phyloP scores from a whole-genome alignment of 1,140 invertebrate genomes.

The Zaprionus ghesquierei region DNA sequence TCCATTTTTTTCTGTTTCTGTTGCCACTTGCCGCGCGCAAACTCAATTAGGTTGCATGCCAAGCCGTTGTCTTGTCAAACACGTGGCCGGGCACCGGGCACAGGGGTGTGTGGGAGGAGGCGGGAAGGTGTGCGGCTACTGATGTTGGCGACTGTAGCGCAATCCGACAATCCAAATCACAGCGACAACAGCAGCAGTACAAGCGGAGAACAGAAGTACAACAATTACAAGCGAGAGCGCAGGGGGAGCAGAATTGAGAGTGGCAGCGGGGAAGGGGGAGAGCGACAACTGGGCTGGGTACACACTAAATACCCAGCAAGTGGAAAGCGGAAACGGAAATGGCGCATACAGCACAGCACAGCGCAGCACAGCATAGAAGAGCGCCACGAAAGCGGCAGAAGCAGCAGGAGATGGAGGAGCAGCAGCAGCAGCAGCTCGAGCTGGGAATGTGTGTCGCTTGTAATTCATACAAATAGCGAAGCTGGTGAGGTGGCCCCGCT shows the following conservation, averaged over 20 bases:
- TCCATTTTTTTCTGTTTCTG: neutral
- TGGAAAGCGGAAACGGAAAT: conserved; percentile 79
- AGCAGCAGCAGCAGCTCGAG: conserved; percentile 8
- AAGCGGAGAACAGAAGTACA: conserved; percentile 65
- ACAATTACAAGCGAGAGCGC: conserved; percentile 65
- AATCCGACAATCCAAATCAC: conserved; percentile 65
- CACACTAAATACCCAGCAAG: conserved; percentile 78
- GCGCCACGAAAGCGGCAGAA: neutral
- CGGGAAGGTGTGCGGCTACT: conserved; percentile 1
- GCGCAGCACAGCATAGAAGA: conserved; percentile 18
- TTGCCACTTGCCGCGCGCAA: conserved; percentile 36
- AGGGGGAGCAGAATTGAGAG: neutral
- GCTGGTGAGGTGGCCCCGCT: conserved; percentile 19
- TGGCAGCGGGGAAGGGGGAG: neutral
- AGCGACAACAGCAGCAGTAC: conserved; percentile 74
- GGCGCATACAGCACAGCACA: conserved; percentile 58
- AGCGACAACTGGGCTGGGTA: neutral
- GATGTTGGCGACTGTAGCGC: neutral
- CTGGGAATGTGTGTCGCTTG: conserved; percentile 52
- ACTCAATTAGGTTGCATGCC: conserved; percentile 77
- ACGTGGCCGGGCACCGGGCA: conserved; percentile 35
- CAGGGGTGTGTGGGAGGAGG: neutral
- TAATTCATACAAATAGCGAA: conserved; percentile 67
- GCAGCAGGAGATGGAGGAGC: neutral
- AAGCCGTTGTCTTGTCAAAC: conserved; percentile 70